A percentile compares a stretch with the other conserved stretches of the same genome.
Evolutionary conservation across 2,113 vertebrate genomes (phyloP).

Genomic region (Copsychus sechellarum): DNA sequence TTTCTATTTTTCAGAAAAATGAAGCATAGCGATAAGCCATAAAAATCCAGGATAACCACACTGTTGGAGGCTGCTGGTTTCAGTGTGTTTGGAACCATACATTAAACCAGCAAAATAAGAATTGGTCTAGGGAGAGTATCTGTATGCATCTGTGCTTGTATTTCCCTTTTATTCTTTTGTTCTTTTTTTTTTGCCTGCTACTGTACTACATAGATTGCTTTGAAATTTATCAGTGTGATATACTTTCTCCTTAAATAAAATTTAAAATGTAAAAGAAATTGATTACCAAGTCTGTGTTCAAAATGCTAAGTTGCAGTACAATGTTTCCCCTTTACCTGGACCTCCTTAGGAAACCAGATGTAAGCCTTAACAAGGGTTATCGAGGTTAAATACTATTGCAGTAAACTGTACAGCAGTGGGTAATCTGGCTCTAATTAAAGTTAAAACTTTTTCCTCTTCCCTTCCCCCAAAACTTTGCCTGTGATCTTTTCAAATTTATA

Average conservation of each 20-base stretch:
- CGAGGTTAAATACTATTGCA: slow-evolving; percentile 40
- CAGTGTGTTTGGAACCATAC: not conserved
- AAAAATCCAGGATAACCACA: not conserved
- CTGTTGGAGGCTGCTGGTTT: not conserved
- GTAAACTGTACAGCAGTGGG: slow-evolving; percentile 18
- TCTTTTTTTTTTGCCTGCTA: not conserved
- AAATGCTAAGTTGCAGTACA: not conserved
- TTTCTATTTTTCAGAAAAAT: not conserved
- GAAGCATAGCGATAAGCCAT: accelerated
- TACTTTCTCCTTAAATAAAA: not conserved
- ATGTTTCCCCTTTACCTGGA: not conserved
- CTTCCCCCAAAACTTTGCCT: not conserved
- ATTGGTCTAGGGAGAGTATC: not conserved
- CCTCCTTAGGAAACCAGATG: slow-evolving; percentile 45
- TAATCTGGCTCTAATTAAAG: slow-evolving; percentile 58
- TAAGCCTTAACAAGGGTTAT: slow-evolving; percentile 56
- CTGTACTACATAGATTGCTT: not conserved
- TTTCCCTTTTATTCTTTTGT: not conserved
- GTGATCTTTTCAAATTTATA: slow-evolving; percentile 53
- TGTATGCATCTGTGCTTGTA: not conserved
- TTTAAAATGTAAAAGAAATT: not conserved
- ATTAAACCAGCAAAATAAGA: not conserved
- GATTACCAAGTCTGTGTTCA: not conserved
- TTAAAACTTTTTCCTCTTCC: slow-evolving; percentile 31
- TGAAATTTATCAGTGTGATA: not conserved